Base-by-base conservation (phyloP, 2,797 vertebrate species). In the Eospalax fontanierii region DNA sequence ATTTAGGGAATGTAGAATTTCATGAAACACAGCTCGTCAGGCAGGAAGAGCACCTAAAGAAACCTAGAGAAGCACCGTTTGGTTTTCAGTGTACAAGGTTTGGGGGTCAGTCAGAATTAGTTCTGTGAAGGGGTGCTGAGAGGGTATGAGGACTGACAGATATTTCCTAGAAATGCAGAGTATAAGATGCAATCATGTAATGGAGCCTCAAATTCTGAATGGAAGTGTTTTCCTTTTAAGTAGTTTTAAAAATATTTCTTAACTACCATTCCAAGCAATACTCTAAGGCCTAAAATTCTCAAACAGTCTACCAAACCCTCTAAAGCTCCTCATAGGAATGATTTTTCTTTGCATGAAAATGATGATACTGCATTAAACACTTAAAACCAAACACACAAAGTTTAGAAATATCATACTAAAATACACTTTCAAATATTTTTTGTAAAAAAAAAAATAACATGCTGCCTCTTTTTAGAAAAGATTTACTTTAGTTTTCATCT, bases 371-470 rank as follows among this genome's bases (percentile, higher is more conserved):
- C 43, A 33, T 73, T 35, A 75, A 83, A 75, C 3, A 12, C 24
- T 65, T 16, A 54, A 85, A 84, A 65, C 9, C 28, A 81, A 76
- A 54, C 28, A 40, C 18, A 65, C 73, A 63, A 46, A 0, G 0
- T 33, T 85, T 91, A 66, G 30, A 86, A 82, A 38, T 86, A 28
- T 35, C 71, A 2, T 85, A 40, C 19, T 86, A 11, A 89, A 81
- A 61, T 43, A 50, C 2, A 85, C 35, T 22, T 70, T 91, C 68
- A 33, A 50, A 50, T 11, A 50, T 50, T 50, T 50, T 50, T 11
- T 50, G 11, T 50, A 50, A 50, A 50, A 6, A 6, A 50, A 50
- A 50, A 6, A 6, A 50, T 50, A 50, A 50, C 11, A 50, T 50
- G 46, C 46, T 50, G 46, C 46, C 46, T 26, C 63, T 33, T n/a